Evolutionary conservation across 2,888 invertebrate species (phyloP).

Genomic region (Dolichomitus sp.): DNA sequence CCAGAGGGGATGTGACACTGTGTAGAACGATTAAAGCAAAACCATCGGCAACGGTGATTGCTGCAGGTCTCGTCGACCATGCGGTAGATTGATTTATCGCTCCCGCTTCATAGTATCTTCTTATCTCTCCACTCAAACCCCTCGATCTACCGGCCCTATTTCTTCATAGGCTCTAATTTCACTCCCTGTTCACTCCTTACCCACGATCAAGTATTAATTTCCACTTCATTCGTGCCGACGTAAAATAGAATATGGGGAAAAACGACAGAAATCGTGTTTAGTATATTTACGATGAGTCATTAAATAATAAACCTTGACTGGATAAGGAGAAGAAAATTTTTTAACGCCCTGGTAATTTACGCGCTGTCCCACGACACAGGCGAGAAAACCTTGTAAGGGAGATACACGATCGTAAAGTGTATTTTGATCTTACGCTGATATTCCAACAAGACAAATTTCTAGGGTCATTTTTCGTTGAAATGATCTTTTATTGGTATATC

Average conservation of each 20-base stretch:
- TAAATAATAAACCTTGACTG: slow-evolving; percentile 55
- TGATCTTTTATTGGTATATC: background rate
- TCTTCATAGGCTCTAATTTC: background rate
- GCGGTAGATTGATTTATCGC: slow-evolving; percentile 80
- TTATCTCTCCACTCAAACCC: slow-evolving; percentile 63
- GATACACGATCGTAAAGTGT: slow-evolving; percentile 15
- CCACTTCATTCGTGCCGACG: slow-evolving; percentile 8
- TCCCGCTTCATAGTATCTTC: slow-evolving; percentile 68
- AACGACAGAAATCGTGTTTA: slow-evolving; percentile 46
- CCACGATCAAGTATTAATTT: slow-evolving; percentile 59
- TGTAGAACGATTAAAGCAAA: slow-evolving; percentile 80
- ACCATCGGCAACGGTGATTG: slow-evolving; percentile 79
- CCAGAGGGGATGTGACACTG: slow-evolving; percentile 54
- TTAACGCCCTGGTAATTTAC: slow-evolving; percentile 37
- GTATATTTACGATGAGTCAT: slow-evolving; percentile 59
- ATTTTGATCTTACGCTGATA: background rate
- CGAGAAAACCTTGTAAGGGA: background rate
- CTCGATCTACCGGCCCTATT: slow-evolving; percentile 30
- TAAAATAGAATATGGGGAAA: background rate
- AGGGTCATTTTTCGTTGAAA: background rate
- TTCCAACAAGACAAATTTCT: slow-evolving; percentile 4
- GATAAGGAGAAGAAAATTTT: slow-evolving; percentile 4
- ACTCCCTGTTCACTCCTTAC: background rate
- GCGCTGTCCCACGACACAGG: slow-evolving; percentile 3
- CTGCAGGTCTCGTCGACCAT: slow-evolving; percentile 72